phyloP scores from a whole-genome alignment of 2,888 invertebrate genomes.

The Lingula anatina region DNA sequence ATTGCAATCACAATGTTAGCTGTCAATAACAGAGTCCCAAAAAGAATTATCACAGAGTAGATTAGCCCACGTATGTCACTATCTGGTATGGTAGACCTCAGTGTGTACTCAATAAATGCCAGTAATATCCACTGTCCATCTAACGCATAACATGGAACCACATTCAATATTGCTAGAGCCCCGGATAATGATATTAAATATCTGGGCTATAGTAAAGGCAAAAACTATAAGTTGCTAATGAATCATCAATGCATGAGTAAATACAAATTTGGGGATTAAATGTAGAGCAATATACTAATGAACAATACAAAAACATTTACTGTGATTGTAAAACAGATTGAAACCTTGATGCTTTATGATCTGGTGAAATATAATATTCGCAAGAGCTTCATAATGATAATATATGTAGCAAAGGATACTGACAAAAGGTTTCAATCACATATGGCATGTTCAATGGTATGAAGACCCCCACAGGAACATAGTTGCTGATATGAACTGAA shows the following conservation, averaged over 20 bases:
- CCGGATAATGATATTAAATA: slow-evolving; percentile 72
- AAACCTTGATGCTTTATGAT: no score
- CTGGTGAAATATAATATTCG: no score
- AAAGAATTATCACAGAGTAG: slow-evolving; percentile 65
- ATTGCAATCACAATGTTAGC: slow-evolving; percentile 62
- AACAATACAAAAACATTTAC: not conserved
- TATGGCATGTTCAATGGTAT: slow-evolving; percentile 46
- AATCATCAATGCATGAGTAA: not conserved
- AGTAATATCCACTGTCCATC: slow-evolving; percentile 87
- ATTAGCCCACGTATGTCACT: slow-evolving; percentile 57
- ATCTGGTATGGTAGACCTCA: slow-evolving; percentile 33
- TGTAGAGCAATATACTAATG: not conserved
- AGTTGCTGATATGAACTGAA: slow-evolving; percentile 71
- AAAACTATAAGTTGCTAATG: slow-evolving; percentile 1
- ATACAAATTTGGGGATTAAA: not conserved
- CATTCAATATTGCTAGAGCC: slow-evolving; percentile 84
- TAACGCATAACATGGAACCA: slow-evolving; percentile 86
- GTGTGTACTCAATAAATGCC: slow-evolving; percentile 48
- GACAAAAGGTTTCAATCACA: slow-evolving; percentile 67
- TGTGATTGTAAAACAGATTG: no score
- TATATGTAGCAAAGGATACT: slow-evolving; percentile 68
- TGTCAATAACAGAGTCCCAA: slow-evolving; percentile 68
- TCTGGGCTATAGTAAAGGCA: slow-evolving; percentile 30
- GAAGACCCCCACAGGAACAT: slow-evolving; percentile 51
- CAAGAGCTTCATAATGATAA: slow-evolving; percentile 67